A percentile compares a stretch with the other conserved stretches of the same genome.
These are phyloP conservation scores for Hassar affinis DNA, from an alignment of 2,113 vertebrate genomes.

Conservation along the genomic window DNA sequence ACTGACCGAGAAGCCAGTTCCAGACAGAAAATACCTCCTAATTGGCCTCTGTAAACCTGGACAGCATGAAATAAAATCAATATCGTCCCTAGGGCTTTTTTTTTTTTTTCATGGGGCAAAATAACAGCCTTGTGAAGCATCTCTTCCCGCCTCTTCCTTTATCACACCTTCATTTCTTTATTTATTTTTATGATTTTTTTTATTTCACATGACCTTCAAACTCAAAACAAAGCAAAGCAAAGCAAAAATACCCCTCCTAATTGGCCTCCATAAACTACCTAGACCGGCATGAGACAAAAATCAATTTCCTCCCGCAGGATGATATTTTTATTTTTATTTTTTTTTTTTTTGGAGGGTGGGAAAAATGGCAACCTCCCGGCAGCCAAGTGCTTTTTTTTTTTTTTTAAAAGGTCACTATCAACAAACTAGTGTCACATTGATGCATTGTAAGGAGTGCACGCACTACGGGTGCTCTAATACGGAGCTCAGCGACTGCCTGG, in stretches of 20 bases:
- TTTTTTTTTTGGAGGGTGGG: conserved; percentile 4
- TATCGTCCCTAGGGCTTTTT: not conserved
- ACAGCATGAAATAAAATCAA: conserved; percentile 39
- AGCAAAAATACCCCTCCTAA: conserved; percentile 28
- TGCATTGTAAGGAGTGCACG: conserved; percentile 26
- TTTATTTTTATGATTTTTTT: not conserved
- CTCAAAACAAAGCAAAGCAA: not conserved
- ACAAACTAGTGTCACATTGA: conserved; percentile 44
- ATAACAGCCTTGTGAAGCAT: not conserved
- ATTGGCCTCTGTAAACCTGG: conserved; percentile 25
- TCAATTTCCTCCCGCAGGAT: conserved; percentile 46
- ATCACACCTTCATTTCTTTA: not conserved
- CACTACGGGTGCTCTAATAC: conserved; percentile 26
- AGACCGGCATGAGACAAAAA: conserved; percentile 40
- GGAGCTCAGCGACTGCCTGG: conserved; percentile 33
- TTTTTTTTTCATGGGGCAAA: not conserved
- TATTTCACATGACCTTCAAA: not conserved
- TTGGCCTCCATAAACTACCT: conserved; percentile 43
- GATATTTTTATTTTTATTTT: conserved; percentile 28
- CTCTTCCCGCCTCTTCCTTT: not conserved
- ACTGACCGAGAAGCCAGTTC: not conserved
- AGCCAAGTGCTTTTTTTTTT: conserved; percentile 39
- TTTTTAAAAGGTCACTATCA: conserved; percentile 48
- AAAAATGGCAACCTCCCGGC: conserved; percentile 47
- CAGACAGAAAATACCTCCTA: conserved; percentile 32